Conservation (phyloP, 2,888 invertebrate genomes). For the Cantharis flavilabris region DNA sequence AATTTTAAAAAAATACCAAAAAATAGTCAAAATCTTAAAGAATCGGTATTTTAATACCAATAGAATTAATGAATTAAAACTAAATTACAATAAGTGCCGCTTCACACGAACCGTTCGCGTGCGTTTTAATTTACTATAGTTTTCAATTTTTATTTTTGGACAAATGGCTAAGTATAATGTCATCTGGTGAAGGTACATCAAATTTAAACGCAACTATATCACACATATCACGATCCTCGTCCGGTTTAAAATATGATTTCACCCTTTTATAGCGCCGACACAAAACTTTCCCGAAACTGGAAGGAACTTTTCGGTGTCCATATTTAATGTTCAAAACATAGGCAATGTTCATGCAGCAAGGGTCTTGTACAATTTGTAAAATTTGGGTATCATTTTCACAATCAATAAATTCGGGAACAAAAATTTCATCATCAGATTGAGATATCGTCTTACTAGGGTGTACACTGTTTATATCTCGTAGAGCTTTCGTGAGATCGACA, state of each 20-base stretch:
- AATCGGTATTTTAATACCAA: background rate
- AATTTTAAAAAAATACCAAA: background rate
- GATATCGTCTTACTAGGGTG: conserved; percentile 19
- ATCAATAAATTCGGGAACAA: conserved; percentile 51
- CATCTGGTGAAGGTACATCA: conserved; percentile 65
- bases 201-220: conserved; percentile 59
- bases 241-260: conserved; percentile 17
- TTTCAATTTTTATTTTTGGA: background rate
- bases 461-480: conserved; percentile 42
- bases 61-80: background rate
- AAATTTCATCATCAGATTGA: conserved; percentile 38
- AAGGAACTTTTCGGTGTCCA: conserved; percentile 45
- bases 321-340: conserved; percentile 32
- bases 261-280: conserved; percentile 33
- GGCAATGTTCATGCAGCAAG: conserved; percentile 45
- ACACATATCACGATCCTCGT: background rate
- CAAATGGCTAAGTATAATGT: conserved; percentile 35
- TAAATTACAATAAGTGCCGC: background rate
- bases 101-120: background rate
- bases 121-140: background rate
- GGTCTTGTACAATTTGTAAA: conserved; percentile 2
- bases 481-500: conserved; percentile 56
- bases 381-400: conserved; percentile 41
- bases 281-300: conserved; percentile 58
- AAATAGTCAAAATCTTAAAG: background rate